These are phyloP conservation scores for Timema cristinae DNA, from an alignment of 2,888 invertebrate genomes.

Conservation along the genomic window DNA sequence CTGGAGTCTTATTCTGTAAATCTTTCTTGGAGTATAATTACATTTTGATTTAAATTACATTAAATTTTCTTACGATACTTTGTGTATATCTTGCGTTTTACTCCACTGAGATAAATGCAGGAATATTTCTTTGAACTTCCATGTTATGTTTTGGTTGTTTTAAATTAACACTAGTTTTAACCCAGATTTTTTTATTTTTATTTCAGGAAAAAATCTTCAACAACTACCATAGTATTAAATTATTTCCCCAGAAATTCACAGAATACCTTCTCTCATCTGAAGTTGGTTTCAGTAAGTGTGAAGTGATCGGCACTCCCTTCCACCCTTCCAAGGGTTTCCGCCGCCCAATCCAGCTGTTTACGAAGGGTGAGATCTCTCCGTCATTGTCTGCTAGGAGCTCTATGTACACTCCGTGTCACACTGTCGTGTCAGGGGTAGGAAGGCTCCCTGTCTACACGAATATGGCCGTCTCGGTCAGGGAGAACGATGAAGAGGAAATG, in stretches of 20 bases:
- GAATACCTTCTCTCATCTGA: conserved; percentile 86
- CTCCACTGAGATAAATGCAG: too few species aligned
- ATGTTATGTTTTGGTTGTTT: too few species aligned
- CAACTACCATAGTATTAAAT: conserved; percentile 79
- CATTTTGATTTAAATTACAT: too few species aligned
- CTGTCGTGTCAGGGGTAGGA: background rate
- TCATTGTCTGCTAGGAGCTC: conserved; percentile 14
- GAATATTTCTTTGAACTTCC: too few species aligned
- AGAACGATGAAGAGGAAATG: too few species aligned
- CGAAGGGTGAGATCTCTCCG: conserved; percentile 34
- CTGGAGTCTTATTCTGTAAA: too few species aligned
- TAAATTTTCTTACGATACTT: too few species aligned
- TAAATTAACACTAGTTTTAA: too few species aligned
- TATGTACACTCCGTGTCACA: background rate
- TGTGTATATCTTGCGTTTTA: too few species aligned
- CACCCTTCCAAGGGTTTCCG: conserved; percentile 87
- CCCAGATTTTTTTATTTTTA: too few species aligned
- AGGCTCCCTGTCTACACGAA: conserved; percentile 11
- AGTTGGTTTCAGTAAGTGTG: conserved; percentile 89
- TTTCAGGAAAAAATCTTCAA: conserved; percentile 78
- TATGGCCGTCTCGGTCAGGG: background rate
- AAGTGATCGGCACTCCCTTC: conserved; percentile 73
- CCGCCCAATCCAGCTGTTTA: conserved; percentile 60
- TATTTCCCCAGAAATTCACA: conserved; percentile 89
- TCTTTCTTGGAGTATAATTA: too few species aligned